Evolutionary conservation across 2,888 invertebrate genomes (phyloP).

Genomic region (Epiblema foenella): DNA sequence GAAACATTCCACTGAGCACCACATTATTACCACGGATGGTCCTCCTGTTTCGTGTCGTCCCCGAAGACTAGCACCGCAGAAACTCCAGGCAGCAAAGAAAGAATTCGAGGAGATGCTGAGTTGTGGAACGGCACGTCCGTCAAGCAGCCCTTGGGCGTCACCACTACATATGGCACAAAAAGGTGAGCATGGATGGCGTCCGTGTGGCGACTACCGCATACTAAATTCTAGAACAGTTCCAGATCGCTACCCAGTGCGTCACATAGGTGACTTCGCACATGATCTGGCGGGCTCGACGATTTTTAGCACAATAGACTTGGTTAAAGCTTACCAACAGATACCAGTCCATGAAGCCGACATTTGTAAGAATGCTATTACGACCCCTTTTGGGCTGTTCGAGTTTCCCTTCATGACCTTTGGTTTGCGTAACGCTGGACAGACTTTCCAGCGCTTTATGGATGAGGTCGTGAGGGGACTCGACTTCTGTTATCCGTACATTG

Average conservation of each 20-base stretch:
- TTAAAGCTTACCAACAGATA: slow-evolving; percentile 24
- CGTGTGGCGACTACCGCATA: slow-evolving; percentile 53
- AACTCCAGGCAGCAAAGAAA: no score
- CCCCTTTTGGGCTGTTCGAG: no score
- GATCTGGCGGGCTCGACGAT: slow-evolving; percentile 5
- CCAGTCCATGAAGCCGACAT: slow-evolving; percentile 9
- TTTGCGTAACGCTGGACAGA: slow-evolving; percentile 17
- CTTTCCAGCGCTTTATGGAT: slow-evolving; percentile 31
- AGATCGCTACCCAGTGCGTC: slow-evolving; percentile 15
- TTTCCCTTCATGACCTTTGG: no score
- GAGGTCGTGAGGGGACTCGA: slow-evolving; percentile 16
- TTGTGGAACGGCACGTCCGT: no score
- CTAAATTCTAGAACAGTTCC: slow-evolving; percentile 34
- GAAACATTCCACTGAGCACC: no score
- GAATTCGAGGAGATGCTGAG: no score
- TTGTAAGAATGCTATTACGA: slow-evolving; percentile 8
- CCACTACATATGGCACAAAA: no score
- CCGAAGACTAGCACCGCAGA: no score
- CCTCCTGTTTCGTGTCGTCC: no score
- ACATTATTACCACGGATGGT: no score
- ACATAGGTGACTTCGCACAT: slow-evolving; percentile 12
- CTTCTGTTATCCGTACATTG: slow-evolving; percentile 9
- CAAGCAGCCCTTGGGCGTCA: no score
- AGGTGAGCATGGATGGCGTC: no score
- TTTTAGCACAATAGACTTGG: slow-evolving; percentile 20